Conservation (phyloP, 92 coral and sea anemone species). For the Porites evermanni region DNA sequence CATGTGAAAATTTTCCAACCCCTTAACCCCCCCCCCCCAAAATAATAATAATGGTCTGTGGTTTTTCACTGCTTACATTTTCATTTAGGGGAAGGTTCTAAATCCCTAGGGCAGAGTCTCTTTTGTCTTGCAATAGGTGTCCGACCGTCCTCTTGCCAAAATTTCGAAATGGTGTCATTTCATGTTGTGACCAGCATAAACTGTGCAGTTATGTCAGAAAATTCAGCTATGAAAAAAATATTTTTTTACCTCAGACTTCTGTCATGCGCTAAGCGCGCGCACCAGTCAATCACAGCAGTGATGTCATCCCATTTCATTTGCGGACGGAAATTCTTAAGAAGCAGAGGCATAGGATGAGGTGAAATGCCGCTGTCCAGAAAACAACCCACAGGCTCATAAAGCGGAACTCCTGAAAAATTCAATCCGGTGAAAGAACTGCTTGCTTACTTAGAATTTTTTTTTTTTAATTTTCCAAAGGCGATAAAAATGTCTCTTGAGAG, state of each 20-base stretch:
- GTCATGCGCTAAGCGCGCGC: constrained; percentile 63
- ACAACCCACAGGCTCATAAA: constrained; percentile 77
- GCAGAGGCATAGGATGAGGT: constrained; percentile 74
- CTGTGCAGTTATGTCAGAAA: no score
- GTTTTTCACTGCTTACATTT: no score
- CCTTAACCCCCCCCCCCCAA: background rate
- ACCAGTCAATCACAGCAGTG: constrained; percentile 57
- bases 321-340: constrained; percentile 70
- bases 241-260: constrained; percentile 43
- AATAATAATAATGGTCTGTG: no score
- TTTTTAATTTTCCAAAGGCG: no score
- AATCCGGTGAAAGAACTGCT: background rate
- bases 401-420: constrained; percentile 21
- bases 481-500: no score
- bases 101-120: no score
- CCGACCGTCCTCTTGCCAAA: no score
- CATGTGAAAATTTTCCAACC: background rate
- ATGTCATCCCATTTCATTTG: constrained; percentile 81
- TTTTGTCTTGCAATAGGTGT: no score
- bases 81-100: no score
- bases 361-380: constrained; percentile 61
- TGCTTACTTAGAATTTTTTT: background rate
- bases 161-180: no score
- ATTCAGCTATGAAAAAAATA: no score
- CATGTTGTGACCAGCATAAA: no score